phyloP scores from a whole-genome alignment of 2,797 vertebrate species.

The Acanthis flammea region DNA sequence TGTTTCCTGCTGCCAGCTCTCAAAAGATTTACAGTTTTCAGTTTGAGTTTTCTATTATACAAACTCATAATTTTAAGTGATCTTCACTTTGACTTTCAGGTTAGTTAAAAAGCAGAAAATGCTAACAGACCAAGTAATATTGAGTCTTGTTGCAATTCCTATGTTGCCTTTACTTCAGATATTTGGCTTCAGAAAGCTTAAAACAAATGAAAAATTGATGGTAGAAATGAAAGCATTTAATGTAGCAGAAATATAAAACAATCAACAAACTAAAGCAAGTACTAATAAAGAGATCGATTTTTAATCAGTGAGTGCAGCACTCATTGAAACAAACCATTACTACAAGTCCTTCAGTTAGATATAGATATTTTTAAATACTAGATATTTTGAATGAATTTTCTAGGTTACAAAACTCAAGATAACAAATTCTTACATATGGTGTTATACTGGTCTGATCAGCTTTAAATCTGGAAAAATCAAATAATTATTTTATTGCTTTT shows the following conservation, averaged over 20 bases:
- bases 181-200: neutral
- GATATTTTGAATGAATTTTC: neutral
- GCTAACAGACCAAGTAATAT: neutral
- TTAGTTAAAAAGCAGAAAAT: neutral
- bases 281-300: neutral
- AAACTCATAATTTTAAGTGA: neutral
- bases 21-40: neutral
- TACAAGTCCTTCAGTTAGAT: neutral
- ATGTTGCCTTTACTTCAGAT: neutral
- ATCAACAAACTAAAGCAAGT: neutral
- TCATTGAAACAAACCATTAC: neutral
- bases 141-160: neutral
- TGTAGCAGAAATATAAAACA: neutral
- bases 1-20: neutral
- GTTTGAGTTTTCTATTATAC: neutral
- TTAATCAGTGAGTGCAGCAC: accelerated
- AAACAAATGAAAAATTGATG: neutral
- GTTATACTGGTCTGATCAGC: neutral
- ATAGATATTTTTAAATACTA: neutral
- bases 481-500: neutral
- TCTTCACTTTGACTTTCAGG: neutral
- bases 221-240: neutral
- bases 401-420: neutral
- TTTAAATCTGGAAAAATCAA: neutral
- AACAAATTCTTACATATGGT: neutral